These are phyloP conservation scores for Colletes gigas DNA, from an alignment of 1,140 invertebrate species.

Conservation along the genomic window DNA sequence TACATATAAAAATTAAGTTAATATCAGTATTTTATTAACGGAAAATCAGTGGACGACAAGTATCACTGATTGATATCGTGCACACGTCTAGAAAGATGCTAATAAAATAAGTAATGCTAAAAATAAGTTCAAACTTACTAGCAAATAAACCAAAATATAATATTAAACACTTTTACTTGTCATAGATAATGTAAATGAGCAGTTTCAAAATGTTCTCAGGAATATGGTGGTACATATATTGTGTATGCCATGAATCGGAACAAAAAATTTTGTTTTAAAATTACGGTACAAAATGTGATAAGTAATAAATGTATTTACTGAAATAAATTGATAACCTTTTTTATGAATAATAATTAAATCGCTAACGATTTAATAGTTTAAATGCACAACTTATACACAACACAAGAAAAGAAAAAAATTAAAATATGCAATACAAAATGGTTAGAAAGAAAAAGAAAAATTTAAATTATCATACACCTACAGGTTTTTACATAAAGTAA, in stretches of 20 bases:
- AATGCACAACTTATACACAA: conserved; percentile 8
- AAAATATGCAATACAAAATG: conserved; percentile 26
- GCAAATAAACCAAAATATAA: conserved; percentile 49
- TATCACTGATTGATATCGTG: conserved; percentile 23
- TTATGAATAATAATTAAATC: background rate
- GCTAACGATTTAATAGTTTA: conserved; percentile 6
- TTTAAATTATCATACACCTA: conserved; percentile 22
- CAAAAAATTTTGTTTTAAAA: conserved; percentile 21
- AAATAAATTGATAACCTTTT: background rate
- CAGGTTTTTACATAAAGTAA: conserved; percentile 28
- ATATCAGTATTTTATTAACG: conserved; percentile 20
- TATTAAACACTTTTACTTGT: conserved; percentile 27
- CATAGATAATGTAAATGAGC: conserved; percentile 31
- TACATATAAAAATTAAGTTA: conserved; percentile 30
- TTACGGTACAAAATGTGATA: conserved; percentile 49
- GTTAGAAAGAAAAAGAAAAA: conserved; percentile 14
- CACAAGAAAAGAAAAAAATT: conserved; percentile 12
- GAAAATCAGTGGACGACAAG: conserved; percentile 15
- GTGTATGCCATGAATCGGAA: conserved; percentile 13
- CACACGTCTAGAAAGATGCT: conserved; percentile 21
- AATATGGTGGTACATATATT: conserved; percentile 14
- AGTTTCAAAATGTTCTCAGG: conserved; percentile 20
- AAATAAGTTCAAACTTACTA: conserved; percentile 42
- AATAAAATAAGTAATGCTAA: conserved; percentile 34
- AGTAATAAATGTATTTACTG: conserved; percentile 14